These are phyloP conservation scores for Schlechtendalia chinensis DNA, from an alignment of 1,140 invertebrate genomes.

Conservation along the genomic window DNA sequence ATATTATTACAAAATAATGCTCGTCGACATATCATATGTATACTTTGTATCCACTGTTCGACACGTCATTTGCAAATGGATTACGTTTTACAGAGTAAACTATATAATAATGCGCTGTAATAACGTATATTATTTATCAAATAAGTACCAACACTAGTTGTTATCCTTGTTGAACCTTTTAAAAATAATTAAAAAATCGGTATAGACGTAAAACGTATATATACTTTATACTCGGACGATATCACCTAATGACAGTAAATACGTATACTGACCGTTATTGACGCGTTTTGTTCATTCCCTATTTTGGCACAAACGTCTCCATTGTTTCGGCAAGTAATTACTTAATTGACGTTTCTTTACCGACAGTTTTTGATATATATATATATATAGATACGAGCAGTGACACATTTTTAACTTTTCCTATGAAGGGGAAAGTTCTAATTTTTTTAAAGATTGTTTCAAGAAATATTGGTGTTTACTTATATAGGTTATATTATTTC, in stretches of 20 bases:
- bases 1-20: no score
- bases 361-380: not conserved
- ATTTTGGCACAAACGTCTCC: not conserved
- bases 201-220: not conserved
- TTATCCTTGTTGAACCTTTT: not conserved
- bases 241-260: not conserved
- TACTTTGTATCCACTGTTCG: not conserved
- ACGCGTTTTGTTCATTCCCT: not conserved
- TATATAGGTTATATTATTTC: no score
- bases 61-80: not conserved
- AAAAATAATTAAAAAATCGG: constrained; percentile 3
- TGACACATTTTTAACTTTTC: no score
- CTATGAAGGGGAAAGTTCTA: no score
- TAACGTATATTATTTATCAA: not conserved
- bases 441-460: no score
- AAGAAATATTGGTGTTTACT: no score
- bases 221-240: not conserved
- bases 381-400: not conserved
- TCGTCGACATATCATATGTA: no score
- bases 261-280: not conserved
- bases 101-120: not conserved
- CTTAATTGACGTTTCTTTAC: not conserved
- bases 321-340: not conserved
- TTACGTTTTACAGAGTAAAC: not conserved
- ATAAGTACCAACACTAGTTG: not conserved